Evolutionary conservation across 2,113 vertebrate genomes (phyloP).

Genomic region (Dinomys branickii): DNA sequence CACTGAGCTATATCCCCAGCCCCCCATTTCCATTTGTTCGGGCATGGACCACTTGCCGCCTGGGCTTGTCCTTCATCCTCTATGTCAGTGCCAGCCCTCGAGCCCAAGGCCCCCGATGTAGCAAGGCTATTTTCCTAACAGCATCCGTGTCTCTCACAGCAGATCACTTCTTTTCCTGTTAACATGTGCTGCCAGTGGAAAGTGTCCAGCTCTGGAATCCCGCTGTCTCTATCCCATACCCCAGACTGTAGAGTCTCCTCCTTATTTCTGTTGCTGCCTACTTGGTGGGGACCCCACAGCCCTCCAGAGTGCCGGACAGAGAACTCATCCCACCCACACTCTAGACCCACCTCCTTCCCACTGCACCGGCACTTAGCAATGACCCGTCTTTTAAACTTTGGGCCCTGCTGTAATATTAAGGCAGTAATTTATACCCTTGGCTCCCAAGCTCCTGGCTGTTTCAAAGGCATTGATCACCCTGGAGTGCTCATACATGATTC

Average conservation of each 20-base stretch:
- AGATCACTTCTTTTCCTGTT: slow-evolving; percentile 50
- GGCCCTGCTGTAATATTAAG: slow-evolving; percentile 71
- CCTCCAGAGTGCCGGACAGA: background rate
- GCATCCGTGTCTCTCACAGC: background rate
- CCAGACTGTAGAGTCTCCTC: background rate
- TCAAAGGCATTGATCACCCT: slow-evolving; percentile 83
- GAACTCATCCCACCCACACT: background rate
- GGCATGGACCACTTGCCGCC: too few relatives aligned
- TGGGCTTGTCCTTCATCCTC: background rate
- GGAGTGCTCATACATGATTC: slow-evolving; percentile 83
- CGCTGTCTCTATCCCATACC: background rate
- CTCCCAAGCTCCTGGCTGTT: slow-evolving; percentile 74
- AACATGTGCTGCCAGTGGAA: background rate
- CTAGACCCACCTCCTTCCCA: slow-evolving; percentile 4
- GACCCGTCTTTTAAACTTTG: slow-evolving; percentile 66
- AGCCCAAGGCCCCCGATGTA: background rate
- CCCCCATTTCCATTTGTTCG: background rate
- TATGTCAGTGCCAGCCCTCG: background rate
- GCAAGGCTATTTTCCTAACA: slow-evolving; percentile 18
- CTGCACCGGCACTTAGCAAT: background rate
- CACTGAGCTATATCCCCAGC: too few relatives aligned
- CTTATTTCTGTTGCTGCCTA: background rate
- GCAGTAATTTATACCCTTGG: slow-evolving; percentile 84
- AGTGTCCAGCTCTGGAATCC: background rate
- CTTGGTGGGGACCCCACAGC: background rate